A percentile compares a stretch with the other conserved stretches of the same genome.
Conservation (phyloP, 1,140 invertebrate species). For the Neuroterus valhalla region DNA sequence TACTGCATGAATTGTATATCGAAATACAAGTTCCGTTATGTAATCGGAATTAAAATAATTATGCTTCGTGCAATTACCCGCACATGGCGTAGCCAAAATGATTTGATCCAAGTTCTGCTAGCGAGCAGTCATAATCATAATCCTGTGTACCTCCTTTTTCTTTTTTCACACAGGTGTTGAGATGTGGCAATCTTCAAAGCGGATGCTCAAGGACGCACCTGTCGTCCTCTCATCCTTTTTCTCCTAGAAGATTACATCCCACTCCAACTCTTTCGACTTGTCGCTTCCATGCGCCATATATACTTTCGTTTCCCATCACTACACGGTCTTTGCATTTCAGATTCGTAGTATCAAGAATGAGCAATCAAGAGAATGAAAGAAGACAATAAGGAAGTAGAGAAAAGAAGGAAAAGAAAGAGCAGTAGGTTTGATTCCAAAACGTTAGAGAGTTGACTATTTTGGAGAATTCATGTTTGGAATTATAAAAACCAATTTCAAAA, state of each 20-base stretch:
- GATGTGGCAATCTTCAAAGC: constrained; percentile 14
- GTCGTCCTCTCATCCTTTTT: constrained; percentile 21
- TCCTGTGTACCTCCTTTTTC: not conserved
- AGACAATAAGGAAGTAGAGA: no score
- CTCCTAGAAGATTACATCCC: constrained; percentile 18
- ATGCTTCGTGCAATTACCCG: constrained; percentile 3
- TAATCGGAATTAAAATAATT: constrained; percentile 21
- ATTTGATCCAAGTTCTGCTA: constrained; percentile 10
- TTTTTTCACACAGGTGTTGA: constrained; percentile 19
- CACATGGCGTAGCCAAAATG: constrained; percentile 10
- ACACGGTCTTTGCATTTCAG: not conserved
- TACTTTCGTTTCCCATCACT: not conserved
- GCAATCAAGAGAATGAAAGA: no score
- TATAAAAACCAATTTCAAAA: no score
- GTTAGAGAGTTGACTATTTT: no score
- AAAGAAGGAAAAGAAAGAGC: no score
- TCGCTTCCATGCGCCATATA: not conserved
- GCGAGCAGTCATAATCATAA: constrained; percentile 12
- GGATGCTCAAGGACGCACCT: constrained; percentile 26
- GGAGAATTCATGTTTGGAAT: no score
- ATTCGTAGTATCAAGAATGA: constrained; percentile 2
- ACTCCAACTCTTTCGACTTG: constrained; percentile 9
- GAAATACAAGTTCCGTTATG: constrained; percentile 21
- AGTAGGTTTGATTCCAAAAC: no score
- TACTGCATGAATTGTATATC: constrained; percentile 11